Evolutionary conservation across 2,888 invertebrate genomes (phyloP), one percentile per base, ranked within the genome.

Genomic region (Coelinius sp.): DNA sequence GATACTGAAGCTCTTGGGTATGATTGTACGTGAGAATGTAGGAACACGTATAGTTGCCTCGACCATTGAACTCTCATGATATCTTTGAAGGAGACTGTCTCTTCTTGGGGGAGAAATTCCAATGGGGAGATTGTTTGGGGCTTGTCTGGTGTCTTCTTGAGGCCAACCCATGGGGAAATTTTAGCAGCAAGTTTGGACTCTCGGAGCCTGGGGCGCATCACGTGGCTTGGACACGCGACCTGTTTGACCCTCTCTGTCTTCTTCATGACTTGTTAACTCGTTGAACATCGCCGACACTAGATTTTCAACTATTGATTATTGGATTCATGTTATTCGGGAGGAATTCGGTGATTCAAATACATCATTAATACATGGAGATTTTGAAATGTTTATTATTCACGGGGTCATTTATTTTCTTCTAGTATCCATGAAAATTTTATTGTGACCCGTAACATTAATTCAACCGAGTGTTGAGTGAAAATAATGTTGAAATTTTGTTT

Each of bases 1-100:
- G 52, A 10, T 24, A 41, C 25, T 8, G 22, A 22, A 25, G 44
- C 25, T 41, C 31, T 38, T 62, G 49, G 59, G 25, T 67, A 71
- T 66, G 67, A 67, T 22, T 49, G 66, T 71, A 67, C 71, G 71
- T 71, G 71, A 31, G 62, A 63, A 67, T 67, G 71, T 71, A 62
- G 38, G 31, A 67, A 71, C 66, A 71, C 38, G 66, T 70, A 53
- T 22, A 31, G 27, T 20, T 49, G 52, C 38, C 31, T 12, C 7
- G 10, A n/a, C 31, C 64, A 65, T 64, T 65, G 65, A 65, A 65
- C 65, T 31, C 14, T 46, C 46, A 49, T 49, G 14, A 8, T 49
- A n/a, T 17, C 20, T 49, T 49, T 49, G 8, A 6, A 1, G 20
- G 17, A 20, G 46, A 49, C 20, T 3, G 1, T 17, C 46, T 49